Evolutionary conservation across 2,113 vertebrate species (phyloP).

Genomic region (Erythrocebus patas): DNA sequence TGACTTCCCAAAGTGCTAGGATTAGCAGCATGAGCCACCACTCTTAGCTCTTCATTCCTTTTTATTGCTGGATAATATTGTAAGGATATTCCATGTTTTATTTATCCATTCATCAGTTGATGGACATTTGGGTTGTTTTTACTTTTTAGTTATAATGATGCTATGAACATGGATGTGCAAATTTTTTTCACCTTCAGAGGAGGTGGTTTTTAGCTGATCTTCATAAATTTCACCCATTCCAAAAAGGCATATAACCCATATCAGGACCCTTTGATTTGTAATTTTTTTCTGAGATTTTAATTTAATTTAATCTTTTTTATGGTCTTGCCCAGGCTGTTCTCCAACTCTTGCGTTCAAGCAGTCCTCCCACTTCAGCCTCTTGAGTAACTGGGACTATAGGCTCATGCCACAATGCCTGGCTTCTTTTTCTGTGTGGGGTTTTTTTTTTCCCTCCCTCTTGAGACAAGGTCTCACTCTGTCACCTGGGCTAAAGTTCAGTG

Average conservation of each 20-base stretch:
- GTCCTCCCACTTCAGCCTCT: not conserved
- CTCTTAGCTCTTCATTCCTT: not conserved
- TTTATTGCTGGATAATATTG: not conserved
- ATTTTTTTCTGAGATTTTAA: not conserved
- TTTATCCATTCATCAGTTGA: not conserved
- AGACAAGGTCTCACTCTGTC: too few species aligned
- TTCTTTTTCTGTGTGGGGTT: not conserved
- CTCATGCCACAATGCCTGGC: not conserved
- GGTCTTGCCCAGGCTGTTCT: not conserved
- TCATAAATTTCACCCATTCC: not conserved
- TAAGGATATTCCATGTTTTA: not conserved
- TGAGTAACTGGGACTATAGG: not conserved
- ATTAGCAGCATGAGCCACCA: too few species aligned
- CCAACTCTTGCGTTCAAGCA: not conserved
- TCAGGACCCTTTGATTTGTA: slow-evolving; percentile 6
- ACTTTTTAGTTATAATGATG: not conserved
- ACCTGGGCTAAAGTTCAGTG: too few species aligned
- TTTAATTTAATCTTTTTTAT: not conserved
- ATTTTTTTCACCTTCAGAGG: not conserved
- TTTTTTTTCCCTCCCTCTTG: too few species aligned
- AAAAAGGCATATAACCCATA: not conserved
- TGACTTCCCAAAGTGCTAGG: too few species aligned
- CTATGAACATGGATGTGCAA: not conserved
- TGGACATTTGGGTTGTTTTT: not conserved
- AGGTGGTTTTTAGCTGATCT: slow-evolving; percentile 20